Evolutionary conservation across 1,140 invertebrate genomes (phyloP), one percentile per base, ranked within the genome.

Genomic region (Colletes gigas): DNA sequence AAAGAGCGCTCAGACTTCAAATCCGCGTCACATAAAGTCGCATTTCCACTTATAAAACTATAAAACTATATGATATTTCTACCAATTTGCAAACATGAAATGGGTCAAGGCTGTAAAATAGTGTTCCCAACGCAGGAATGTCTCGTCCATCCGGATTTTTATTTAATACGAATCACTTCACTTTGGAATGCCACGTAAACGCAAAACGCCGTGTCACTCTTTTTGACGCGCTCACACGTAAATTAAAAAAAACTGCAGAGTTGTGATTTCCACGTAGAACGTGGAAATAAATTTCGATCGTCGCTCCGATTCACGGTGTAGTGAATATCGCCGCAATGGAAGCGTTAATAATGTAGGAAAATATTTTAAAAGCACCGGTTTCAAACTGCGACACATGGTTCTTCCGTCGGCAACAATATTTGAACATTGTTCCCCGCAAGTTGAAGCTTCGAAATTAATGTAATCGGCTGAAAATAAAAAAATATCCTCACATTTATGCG

Each of bases 201-300:
- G 14, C n/a, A 17, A 39, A 52, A 15, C 50, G 5, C 41, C 50
- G 4, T 17, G 71, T 19, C 52, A 55, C 19, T 14, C 39, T 57
- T 68, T 77, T 77, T 50, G 57, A 77, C 9, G 39, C 62, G 52
- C 41, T 47, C 63, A n/a, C 50, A 17, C 39, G 65, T 50, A 21
- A 77, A 77, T 59, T 59, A 30, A 17, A 65, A 65, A 65, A 44
- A 44, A 19, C 55, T 5, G 1, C 19, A 7, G 5, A 4, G 19
- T 21, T 19, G 19, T 17, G 39, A 17, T 63, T 41, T 14, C 19
- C 14, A 17, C 30, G 5, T 30, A 41, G 17, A 65, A 41, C 30
- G 14, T n/a, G 12, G 12, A 63, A 63, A 63, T 41, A 63, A 63
- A 63, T 63, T 63, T 63, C 30, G n/a, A 63, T 63, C 62, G 14